Conservation (phyloP, 2,888 invertebrate species). For the Tetheella fluctuosa region DNA sequence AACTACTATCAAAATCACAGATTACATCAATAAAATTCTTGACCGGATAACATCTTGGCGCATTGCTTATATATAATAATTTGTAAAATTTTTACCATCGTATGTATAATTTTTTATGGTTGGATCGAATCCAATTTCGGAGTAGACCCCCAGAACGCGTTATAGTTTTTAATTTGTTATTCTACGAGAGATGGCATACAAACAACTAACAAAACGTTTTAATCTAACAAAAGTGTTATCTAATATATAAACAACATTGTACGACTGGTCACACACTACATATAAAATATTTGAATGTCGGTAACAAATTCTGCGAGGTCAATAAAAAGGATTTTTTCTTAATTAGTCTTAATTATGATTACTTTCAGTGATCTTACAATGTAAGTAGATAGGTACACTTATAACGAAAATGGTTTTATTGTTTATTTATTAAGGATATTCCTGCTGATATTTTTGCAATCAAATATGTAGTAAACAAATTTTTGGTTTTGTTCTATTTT, state of each 20-base stretch:
- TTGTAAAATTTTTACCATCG: constrained; percentile 1
- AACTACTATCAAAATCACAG: constrained; percentile 69
- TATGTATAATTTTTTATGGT: too few species aligned
- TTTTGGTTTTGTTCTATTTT: not conserved
- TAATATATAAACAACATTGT: not conserved
- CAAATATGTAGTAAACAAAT: too few species aligned
- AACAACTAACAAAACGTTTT: not conserved
- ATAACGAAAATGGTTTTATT: not conserved
- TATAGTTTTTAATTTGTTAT: not conserved
- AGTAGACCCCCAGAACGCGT: not conserved
- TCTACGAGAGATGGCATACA: not conserved
- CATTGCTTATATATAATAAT: not conserved
- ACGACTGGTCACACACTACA: constrained; percentile 27
- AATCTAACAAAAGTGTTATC: not conserved
- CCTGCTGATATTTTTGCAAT: too few species aligned
- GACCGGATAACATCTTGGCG: constrained; percentile 42
- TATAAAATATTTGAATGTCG: constrained; percentile 29
- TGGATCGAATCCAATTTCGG: not conserved
- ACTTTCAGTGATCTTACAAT: not conserved
- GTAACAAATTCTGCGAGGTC: constrained; percentile 50
- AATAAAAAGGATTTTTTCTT: constrained; percentile 14
- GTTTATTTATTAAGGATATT: not conserved
- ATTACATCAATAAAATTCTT: constrained; percentile 50
- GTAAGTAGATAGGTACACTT: not conserved
- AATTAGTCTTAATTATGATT: not conserved